Percentiles rank a stretch among this genome's conserved stretches.
Conservation (phyloP, 30 jellyfish, hydroid and myxozoan genomes). For the Nemopilema nomurai region DNA sequence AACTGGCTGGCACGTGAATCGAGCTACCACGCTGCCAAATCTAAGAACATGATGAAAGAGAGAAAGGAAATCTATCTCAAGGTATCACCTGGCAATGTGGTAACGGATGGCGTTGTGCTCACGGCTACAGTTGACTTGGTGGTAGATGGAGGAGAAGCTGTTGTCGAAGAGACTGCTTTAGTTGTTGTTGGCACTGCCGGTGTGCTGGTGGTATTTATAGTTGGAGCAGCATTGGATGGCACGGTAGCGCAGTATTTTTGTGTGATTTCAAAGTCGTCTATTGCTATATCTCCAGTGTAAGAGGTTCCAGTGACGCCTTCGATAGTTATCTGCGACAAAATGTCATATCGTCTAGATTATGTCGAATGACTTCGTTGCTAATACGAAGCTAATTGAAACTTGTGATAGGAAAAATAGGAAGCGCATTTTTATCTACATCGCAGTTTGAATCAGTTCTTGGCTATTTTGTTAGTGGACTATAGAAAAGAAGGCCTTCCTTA, state of each 20-base stretch:
- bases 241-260: slow-evolving; percentile 26
- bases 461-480: too few relatives aligned
- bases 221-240: slow-evolving; percentile 57
- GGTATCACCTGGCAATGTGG: not conserved
- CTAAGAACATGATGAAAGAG: not conserved
- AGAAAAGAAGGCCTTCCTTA: too few relatives aligned
- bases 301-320: slow-evolving; percentile 60
- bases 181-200: not conserved
- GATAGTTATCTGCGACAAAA: slow-evolving; percentile 26
- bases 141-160: not conserved
- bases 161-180: not conserved
- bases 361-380: too few relatives aligned
- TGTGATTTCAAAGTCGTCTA: slow-evolving; percentile 47
- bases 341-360: not conserved
- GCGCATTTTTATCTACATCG: too few relatives aligned
- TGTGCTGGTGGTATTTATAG: slow-evolving; percentile 3
- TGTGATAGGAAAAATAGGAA: too few relatives aligned
- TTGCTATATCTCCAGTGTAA: slow-evolving; percentile 60
- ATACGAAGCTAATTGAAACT: too few relatives aligned
- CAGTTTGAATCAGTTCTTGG: too few relatives aligned
- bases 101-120: not conserved
- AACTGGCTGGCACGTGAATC: too few relatives aligned
- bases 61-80: not conserved
- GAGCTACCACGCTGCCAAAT: too few relatives aligned
- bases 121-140: not conserved